Evolutionary conservation across 1,140 invertebrate species (phyloP).

Genomic region (Dendrolimus punctatus): DNA sequence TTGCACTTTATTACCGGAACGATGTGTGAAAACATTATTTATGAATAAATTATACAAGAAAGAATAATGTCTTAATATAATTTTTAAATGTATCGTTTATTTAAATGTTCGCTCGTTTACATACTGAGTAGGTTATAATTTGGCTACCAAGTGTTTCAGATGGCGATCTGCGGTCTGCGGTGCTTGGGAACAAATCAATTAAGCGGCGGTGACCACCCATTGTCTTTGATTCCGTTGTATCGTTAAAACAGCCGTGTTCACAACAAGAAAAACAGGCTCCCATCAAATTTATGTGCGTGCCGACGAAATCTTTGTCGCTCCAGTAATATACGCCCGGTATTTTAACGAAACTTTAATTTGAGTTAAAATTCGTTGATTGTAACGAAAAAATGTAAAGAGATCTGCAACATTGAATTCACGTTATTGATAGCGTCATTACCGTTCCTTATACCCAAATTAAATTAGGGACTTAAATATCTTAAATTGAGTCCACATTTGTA

Average conservation of each 20-base stretch:
- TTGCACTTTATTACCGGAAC: slow-evolving; percentile 2
- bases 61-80: too few relatives aligned
- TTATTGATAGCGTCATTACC: slow-evolving; percentile 41
- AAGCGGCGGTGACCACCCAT: slow-evolving; percentile 38
- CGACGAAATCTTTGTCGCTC: slow-evolving; percentile 31
- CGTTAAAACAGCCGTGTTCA: slow-evolving; percentile 28
- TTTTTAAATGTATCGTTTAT: too few relatives aligned
- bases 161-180: too few relatives aligned
- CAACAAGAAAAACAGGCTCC: slow-evolving; percentile 33
- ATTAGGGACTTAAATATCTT: slow-evolving; percentile 46
- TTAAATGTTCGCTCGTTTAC: slow-evolving; percentile 1
- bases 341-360: slow-evolving; percentile 52
- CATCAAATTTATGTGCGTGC: slow-evolving; percentile 45
- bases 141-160: not conserved
- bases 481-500: too few relatives aligned
- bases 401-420: slow-evolving; percentile 22
- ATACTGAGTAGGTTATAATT: slow-evolving; percentile 1
- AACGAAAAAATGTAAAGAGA: slow-evolving; percentile 21
- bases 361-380: slow-evolving; percentile 35
- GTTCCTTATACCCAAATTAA: slow-evolving; percentile 39
- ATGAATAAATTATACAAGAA: too few relatives aligned
- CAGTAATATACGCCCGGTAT: slow-evolving; percentile 27
- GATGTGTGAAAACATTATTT: too few relatives aligned
- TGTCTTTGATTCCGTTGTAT: slow-evolving; percentile 53
- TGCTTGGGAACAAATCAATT: slow-evolving; percentile 41